Evolutionary conservation across 2,797 vertebrate species (phyloP).

Genomic region (Ceyx erithaca): DNA sequence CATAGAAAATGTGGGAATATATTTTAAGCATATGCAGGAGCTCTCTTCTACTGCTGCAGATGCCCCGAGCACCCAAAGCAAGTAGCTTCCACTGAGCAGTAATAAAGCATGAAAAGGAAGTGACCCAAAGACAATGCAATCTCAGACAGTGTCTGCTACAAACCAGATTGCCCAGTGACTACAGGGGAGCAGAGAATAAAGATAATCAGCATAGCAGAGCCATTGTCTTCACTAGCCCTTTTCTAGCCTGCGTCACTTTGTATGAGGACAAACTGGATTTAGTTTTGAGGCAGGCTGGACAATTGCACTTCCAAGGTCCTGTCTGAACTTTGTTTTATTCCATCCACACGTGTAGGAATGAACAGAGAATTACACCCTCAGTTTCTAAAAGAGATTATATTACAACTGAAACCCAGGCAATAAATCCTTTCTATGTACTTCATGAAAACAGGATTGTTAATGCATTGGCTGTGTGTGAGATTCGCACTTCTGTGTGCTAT

Average conservation of each 20-base stretch:
- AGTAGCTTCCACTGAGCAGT: not conserved
- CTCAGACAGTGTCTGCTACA: not conserved
- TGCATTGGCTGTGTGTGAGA: not conserved
- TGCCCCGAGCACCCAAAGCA: not conserved
- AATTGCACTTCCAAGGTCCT: not conserved
- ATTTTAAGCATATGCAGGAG: not conserved
- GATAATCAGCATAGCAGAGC: not conserved
- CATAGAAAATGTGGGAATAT: not conserved
- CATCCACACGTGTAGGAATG: not conserved
- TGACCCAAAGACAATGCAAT: not conserved
- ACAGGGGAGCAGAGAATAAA: not conserved
- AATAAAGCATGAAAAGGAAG: not conserved
- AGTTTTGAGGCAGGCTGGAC: not conserved
- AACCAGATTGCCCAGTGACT: not conserved
- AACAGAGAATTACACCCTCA: not conserved
- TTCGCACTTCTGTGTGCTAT: not conserved
- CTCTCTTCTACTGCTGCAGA: not conserved
- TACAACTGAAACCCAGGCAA: not conserved
- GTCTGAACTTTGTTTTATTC: not conserved
- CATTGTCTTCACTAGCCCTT: not conserved
- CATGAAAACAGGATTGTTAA: not conserved
- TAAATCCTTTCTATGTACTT: not conserved
- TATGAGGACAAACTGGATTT: not conserved
- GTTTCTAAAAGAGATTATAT: not conserved
- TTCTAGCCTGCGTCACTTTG: not conserved